Base-by-base conservation (phyloP, 2,888 invertebrate genomes). In the Dasysyrphus tricinctus region DNA sequence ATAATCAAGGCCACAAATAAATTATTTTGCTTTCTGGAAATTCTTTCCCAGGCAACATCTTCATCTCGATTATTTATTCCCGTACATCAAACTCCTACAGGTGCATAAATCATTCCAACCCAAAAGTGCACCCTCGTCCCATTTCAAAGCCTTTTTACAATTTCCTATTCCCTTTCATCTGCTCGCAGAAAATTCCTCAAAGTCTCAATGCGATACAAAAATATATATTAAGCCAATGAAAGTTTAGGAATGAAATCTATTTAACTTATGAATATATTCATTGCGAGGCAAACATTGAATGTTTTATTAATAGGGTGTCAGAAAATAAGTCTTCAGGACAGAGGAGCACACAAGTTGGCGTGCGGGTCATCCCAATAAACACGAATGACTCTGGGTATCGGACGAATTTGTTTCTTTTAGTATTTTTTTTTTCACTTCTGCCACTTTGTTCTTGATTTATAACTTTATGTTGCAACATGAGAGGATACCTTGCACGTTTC, bases 251-350 rank as follows among this genome's bases (percentile, higher is more conserved):
- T 77, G 73, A 70, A 69, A 77, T 85, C 85, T 70, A 85, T 77
- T 85, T 74, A 8, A 73, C 56, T 73, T 77, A 80, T 80, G 80
- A 73, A 76, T 73, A 69, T 11, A 54, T 69, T 54, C 69, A 51
- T 39, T n/a, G 69, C 42, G 75, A 75, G 65, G 73, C 56, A 51
- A 75, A 49, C 69, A 56, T 65, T 61, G 67, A 85, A 85, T 85
- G 80, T 77, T 85, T 85, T 85, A 85, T 81, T 85, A 81, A 85
- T 85, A 85, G 85, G 85, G 77, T 51, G 63, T 80, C 77, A 47
- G 70, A 74, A 80, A 57, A 72, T 51, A 29, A 67, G 63, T 42
- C 63, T 32, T 32, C 32, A 32, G 24, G 24, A 16, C 9, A 34
- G 14, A 54, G 74, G 11, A 59, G 49, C 47, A 44, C 6, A 12